A percentile compares a stretch with the other conserved stretches of the same genome.
phyloP scores from a whole-genome alignment of 1,140 invertebrate genomes.

The Drosophila triauraria region DNA sequence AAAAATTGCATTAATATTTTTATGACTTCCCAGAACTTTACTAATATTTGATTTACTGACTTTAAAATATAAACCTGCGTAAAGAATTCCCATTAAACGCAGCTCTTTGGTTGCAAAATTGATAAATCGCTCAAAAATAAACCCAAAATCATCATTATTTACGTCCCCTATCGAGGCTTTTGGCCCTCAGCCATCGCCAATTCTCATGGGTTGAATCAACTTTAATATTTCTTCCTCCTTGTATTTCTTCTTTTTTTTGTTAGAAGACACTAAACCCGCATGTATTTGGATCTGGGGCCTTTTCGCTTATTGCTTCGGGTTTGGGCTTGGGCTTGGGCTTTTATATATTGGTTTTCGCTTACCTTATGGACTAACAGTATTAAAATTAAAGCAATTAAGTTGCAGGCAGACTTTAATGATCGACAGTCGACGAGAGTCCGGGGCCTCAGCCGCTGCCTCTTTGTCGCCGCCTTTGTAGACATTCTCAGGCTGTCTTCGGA shows the following conservation, averaged over 20 bases:
- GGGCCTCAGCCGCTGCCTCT: constrained; percentile 55
- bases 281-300: constrained; percentile 43
- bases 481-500: constrained; percentile 68
- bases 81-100: constrained; percentile 25
- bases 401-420: constrained; percentile 83
- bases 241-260: constrained; percentile 1
- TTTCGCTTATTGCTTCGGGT: constrained; percentile 24
- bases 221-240: constrained; percentile 8
- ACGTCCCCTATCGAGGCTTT: constrained; percentile 41
- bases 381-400: constrained; percentile 84
- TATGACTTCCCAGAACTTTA: constrained; percentile 1
- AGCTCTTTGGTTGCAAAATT: constrained; percentile 1
- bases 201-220: constrained; percentile 59
- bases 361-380: constrained; percentile 82
- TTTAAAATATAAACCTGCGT: not conserved
- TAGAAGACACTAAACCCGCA: constrained; percentile 60
- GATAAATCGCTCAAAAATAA: constrained; percentile 48
- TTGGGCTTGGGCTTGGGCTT: not conserved
- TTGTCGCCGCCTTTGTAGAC: constrained; percentile 56
- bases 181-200: constrained; percentile 41
- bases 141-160: constrained; percentile 51
- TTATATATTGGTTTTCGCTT: constrained; percentile 49
- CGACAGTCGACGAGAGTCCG: constrained; percentile 64
- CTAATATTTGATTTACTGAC: constrained; percentile 15
- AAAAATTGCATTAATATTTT: not conserved